Evolutionary conservation across 2,113 vertebrate species (phyloP).

Genomic region (Mixornis gularis): DNA sequence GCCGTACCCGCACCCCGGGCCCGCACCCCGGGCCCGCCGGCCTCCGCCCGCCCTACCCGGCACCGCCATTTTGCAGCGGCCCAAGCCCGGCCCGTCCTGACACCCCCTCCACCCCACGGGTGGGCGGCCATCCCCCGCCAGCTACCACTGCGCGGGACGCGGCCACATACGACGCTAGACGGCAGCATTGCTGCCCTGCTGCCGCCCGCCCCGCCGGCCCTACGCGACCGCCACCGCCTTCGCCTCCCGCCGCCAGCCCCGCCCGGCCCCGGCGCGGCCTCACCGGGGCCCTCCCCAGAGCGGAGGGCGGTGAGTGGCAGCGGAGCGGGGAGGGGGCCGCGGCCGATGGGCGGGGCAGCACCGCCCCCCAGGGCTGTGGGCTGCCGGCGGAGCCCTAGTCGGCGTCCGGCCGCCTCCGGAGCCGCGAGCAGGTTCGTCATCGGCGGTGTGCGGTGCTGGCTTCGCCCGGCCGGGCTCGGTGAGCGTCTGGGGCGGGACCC

Average conservation of each 20-base stretch:
- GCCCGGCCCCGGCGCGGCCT: neutral
- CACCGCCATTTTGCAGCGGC: neutral
- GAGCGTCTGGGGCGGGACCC: neutral
- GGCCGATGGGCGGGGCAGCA: neutral
- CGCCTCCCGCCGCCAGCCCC: neutral
- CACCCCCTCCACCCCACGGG: rapidly evolving
- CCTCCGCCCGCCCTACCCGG: neutral
- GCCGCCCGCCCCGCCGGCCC: neutral
- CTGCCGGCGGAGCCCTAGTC: rapidly evolving
- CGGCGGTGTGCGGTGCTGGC: neutral
- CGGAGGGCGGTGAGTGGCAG: neutral
- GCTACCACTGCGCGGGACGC: too few relatives aligned
- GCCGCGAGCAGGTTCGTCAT: rapidly evolving
- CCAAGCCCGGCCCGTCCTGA: too few relatives aligned
- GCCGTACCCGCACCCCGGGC: neutral
- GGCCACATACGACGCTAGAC: rapidly evolving
- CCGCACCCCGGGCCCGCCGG: too few relatives aligned
- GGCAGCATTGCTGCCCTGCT: rapidly evolving
- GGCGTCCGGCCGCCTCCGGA: neutral
- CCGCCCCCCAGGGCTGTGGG: neutral
- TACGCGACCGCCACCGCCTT: neutral
- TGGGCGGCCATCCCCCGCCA: too few relatives aligned
- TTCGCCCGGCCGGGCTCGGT: neutral
- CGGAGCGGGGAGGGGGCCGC: neutral
- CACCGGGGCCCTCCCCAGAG: neutral